A percentile compares a stretch with the other conserved stretches of the same genome.
phyloP scores from a whole-genome alignment of 2,888 invertebrate genomes.

The Lysandra coridon region DNA sequence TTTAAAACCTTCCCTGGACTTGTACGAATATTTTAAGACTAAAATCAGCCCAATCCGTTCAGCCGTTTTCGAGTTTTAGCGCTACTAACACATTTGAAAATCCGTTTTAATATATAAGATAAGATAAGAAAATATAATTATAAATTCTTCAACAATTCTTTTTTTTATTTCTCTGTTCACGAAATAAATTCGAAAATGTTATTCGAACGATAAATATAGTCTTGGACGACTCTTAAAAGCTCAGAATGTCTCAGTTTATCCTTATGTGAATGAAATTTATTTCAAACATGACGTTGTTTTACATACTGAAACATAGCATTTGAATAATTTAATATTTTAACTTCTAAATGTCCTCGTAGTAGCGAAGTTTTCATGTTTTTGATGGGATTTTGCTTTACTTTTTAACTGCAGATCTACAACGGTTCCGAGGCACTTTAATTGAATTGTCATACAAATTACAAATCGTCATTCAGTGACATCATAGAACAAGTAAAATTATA shows the following conservation, averaged over 20 bases:
- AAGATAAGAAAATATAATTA: no score
- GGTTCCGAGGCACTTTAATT: no score
- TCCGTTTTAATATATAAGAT: no score
- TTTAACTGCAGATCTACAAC: not conserved
- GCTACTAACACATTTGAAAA: no score
- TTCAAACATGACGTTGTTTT: conserved; percentile 13
- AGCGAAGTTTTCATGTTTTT: not conserved
- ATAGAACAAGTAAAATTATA: no score
- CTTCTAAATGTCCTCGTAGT: not conserved
- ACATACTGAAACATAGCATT: not conserved
- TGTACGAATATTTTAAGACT: no score
- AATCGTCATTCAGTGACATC: no score
- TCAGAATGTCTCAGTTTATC: conserved; percentile 7
- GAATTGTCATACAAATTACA: no score
- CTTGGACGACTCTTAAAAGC: not conserved
- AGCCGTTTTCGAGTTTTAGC: no score
- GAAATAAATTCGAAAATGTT: not conserved
- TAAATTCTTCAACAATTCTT: not conserved
- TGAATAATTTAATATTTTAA: not conserved
- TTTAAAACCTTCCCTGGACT: no score
- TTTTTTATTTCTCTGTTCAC: not conserved
- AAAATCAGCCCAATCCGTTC: no score
- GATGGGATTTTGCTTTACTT: not conserved
- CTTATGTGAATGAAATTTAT: not conserved
- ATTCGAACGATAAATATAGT: not conserved